phyloP scores from a whole-genome alignment of 2,888 invertebrate genomes.

The Agonopterix arenella region DNA sequence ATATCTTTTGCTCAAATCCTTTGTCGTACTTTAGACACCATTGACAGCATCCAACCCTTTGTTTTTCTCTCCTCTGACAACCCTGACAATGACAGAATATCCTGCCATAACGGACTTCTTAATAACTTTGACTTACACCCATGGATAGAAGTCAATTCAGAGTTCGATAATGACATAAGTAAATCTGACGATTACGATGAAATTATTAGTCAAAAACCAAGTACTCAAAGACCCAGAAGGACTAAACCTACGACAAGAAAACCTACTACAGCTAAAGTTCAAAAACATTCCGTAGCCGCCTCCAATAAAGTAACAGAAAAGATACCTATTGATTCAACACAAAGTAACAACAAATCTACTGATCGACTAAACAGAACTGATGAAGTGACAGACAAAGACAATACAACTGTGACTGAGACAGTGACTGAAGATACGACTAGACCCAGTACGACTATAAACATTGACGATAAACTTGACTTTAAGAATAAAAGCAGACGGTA shows the following conservation, averaged over 20 bases:
- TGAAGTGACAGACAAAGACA: slow-evolving; percentile 21
- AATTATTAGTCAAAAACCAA: slow-evolving; percentile 18
- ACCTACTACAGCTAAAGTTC: slow-evolving; percentile 21
- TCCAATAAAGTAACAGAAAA: slow-evolving; percentile 26
- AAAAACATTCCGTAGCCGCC: slow-evolving; percentile 17
- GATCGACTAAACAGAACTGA: slow-evolving; percentile 30
- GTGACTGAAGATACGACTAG: slow-evolving; percentile 29
- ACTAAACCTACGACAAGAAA: slow-evolving; percentile 27
- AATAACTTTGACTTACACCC: slow-evolving; percentile 78
- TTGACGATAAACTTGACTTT: slow-evolving; percentile 80
- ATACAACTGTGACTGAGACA: slow-evolving; percentile 22
- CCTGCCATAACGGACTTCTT: slow-evolving; percentile 73
- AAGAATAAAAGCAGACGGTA: slow-evolving; percentile 62
- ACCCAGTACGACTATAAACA: slow-evolving; percentile 37
- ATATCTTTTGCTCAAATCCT: slow-evolving; percentile 84
- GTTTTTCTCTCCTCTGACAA: slow-evolving; percentile 80
- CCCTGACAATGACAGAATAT: slow-evolving; percentile 75
- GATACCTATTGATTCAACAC: slow-evolving; percentile 23
- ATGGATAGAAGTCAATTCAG: slow-evolving; percentile 75
- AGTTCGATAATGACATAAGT: slow-evolving; percentile 51
- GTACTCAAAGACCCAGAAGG: slow-evolving; percentile 33
- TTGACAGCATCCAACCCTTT: slow-evolving; percentile 83
- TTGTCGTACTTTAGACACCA: slow-evolving; percentile 80
- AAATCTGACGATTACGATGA: slow-evolving; percentile 40
- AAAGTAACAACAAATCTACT: slow-evolving; percentile 25